A percentile compares a stretch with the other conserved stretches of the same genome.
Conservation (phyloP, 2,888 invertebrate genomes). For the Rhagophthalmus giganteus region DNA sequence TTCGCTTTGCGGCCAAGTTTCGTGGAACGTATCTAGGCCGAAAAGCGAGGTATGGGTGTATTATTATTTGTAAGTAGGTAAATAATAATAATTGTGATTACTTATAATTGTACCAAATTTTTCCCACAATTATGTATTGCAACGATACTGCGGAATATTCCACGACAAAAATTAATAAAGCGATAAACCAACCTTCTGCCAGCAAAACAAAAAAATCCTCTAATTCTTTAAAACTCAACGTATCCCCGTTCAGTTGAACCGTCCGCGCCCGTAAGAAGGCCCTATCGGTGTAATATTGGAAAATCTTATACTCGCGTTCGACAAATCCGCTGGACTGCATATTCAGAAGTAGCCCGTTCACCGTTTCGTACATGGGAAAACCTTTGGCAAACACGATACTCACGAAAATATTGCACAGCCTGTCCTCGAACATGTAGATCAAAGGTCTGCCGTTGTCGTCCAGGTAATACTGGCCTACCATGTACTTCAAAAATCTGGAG, state of each 20-base stretch:
- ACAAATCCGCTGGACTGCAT: background rate
- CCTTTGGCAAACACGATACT: conserved; percentile 16
- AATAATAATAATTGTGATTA: no score
- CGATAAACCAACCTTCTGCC: background rate
- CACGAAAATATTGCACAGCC: conserved; percentile 1
- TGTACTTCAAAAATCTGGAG: conserved; percentile 7
- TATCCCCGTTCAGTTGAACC: background rate
- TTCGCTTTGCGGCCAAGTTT: no score
- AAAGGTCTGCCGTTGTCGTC: conserved; percentile 7
- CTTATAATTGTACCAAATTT: no score
- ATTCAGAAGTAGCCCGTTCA: conserved; percentile 8
- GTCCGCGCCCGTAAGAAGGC: background rate
- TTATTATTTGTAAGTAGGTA: no score
- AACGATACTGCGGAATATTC: no score
- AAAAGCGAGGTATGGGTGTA: no score
- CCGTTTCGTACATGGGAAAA: conserved; percentile 13
- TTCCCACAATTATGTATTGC: no score
- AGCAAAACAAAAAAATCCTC: background rate
- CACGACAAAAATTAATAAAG: background rate
- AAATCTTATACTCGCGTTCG: background rate
- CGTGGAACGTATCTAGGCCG: no score
- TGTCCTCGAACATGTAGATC: conserved; percentile 10
- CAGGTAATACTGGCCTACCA: background rate
- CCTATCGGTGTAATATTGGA: no score
- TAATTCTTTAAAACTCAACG: background rate